Evolutionary conservation across 1,140 invertebrate species (phyloP), one percentile per base, ranked within the genome.

Genomic region (Drosophila prosaltans): DNA sequence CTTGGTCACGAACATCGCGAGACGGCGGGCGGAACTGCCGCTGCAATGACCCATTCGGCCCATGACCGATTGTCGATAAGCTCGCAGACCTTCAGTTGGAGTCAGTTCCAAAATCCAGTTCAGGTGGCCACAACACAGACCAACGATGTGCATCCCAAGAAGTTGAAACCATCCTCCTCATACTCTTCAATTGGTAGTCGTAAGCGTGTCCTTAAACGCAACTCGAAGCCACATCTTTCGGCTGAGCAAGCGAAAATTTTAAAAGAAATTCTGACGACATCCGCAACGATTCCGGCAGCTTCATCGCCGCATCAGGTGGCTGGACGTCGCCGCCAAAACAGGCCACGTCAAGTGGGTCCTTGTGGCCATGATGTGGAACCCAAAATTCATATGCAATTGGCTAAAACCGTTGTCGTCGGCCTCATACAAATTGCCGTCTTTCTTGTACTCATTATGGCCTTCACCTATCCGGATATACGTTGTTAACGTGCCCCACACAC

Each of bases 401-500:
- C 86, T 8, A 90, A 81, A 64, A 91, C 80, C 10, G 62, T 91
- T 1, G 55, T 90, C 2, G 76, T 91, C 6, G 85, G 89, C 28
- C 32, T 78, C 9, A 66, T 84, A 6, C 90, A 91, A 48, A 60
- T 91, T 8, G 74, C 66, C 5, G 64, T 91, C 28, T 91, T 91
- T 41, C 39, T 91, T 6, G 57, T 90, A 54, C 80, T 91, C 1
- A 84, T 91, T 60, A 90, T 91, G 85, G 89, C 90, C 43, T 75
- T 91, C 21, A 76, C 78, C 57, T 91, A 88, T 75, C 90, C 90
- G 39, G 90, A 91, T 54, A 54, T 75, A 4, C 74, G 62, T 40
- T 91, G 90, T 61, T 91, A 16, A 28, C 43, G 28, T 0, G 0
- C 54, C 1, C 41, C 16, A 16, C 16, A 16, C 16, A 16, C 16